A percentile compares a stretch with the other conserved stretches of the same genome.
Evolutionary conservation across 1,140 invertebrate species (phyloP).

Genomic region (Scaptomyza pallida): DNA sequence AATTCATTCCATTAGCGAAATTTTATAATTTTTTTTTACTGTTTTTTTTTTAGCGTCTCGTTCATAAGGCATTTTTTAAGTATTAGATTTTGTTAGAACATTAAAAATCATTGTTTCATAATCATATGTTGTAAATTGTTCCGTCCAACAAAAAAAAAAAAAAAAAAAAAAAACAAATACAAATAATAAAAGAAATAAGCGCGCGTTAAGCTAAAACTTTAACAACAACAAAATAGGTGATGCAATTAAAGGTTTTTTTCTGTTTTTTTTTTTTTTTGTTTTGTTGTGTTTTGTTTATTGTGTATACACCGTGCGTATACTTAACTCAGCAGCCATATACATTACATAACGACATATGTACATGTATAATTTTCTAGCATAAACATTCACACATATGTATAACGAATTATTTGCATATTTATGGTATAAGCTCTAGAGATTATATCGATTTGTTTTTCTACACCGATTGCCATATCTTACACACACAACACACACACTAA

Average conservation of each 20-base stretch:
- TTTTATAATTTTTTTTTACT: conserved; percentile 6
- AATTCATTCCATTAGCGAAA: conserved; percentile 78
- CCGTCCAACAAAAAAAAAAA: conserved; percentile 70
- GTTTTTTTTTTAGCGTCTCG: conserved; percentile 39
- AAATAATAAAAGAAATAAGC: conserved; percentile 20
- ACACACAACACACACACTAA: not conserved
- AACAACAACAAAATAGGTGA: conserved; percentile 26
- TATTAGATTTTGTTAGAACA: conserved; percentile 64
- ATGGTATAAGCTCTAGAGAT: too few species aligned
- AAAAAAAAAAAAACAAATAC: conserved; percentile 32
- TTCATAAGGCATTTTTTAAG: conserved; percentile 57
- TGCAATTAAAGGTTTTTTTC: conserved; percentile 29
- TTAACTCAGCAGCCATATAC: conserved; percentile 25
- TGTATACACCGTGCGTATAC: conserved; percentile 16
- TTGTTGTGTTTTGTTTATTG: too few species aligned
- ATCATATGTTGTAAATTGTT: conserved; percentile 83
- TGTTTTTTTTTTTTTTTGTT: too few species aligned
- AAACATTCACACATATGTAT: too few species aligned
- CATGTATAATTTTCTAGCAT: too few species aligned
- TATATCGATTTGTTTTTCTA: conserved; percentile 18
- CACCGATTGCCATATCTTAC: conserved; percentile 17
- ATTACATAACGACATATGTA: too few species aligned
- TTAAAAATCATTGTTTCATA: conserved; percentile 75
- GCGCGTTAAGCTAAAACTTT: conserved; percentile 18
- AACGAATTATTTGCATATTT: too few species aligned